Conservation (phyloP, 2,797 vertebrate genomes). For the Fratercula arctica region DNA sequence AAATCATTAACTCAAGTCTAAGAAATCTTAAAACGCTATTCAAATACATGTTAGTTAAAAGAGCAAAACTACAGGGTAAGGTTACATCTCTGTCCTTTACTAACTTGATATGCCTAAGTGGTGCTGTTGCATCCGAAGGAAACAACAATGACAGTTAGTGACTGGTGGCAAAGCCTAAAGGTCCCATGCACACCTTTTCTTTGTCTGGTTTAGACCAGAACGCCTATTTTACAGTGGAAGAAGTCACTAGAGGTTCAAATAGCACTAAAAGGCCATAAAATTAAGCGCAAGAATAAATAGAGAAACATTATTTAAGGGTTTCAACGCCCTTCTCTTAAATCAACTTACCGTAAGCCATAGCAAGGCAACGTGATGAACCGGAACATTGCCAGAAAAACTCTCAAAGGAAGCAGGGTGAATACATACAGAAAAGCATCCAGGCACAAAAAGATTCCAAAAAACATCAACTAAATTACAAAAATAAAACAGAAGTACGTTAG, state of each 20-base stretch:
- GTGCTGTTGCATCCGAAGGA: background rate
- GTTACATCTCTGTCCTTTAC: background rate
- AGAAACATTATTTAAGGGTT: background rate
- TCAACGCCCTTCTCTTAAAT: constrained; percentile 11
- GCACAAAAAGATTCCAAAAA: constrained; percentile 96
- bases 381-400: constrained; percentile 90
- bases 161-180: background rate
- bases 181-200: background rate
- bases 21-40: background rate
- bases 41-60: background rate
- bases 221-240: background rate
- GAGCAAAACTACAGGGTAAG: background rate
- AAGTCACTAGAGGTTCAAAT: background rate
- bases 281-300: background rate
- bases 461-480: constrained; percentile 86
- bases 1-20: background rate
- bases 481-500: constrained; percentile 47
- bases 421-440: constrained; percentile 97
- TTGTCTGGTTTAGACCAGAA: background rate
- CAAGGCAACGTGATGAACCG: constrained; percentile 92
- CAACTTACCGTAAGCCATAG: constrained; percentile 90
- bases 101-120: constrained; percentile 2
- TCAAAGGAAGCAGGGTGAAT: constrained; percentile 93
- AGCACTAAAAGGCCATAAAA: background rate
- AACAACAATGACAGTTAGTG: background rate